Conservation (phyloP, 2,888 invertebrate genomes). For the Microchrysa polita region DNA sequence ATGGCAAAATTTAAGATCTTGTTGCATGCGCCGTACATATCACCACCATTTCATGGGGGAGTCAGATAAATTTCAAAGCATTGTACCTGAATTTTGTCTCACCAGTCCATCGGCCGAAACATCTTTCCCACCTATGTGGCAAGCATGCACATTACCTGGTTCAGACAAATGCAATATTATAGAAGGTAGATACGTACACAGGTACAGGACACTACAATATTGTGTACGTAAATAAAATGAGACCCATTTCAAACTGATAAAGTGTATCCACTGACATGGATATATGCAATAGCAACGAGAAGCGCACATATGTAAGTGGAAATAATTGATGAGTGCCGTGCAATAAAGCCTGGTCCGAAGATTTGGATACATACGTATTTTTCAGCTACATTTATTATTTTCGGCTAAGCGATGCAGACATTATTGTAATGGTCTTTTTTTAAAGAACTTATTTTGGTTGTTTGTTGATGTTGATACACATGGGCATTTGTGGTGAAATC, state of each 20-base stretch:
- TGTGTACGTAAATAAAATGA: too few species aligned
- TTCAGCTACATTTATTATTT: too few species aligned
- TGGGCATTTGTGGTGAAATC: too few species aligned
- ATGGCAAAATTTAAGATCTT: too few species aligned
- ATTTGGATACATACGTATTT: background rate
- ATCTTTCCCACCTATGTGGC: background rate
- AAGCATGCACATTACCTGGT: background rate
- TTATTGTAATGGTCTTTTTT: constrained; percentile 12
- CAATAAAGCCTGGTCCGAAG: constrained; percentile 1
- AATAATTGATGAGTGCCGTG: constrained; percentile 26
- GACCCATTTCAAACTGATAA: too few species aligned
- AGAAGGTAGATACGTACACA: constrained; percentile 6
- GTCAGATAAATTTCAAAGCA: background rate
- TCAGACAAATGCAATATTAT: background rate
- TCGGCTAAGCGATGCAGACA: background rate
- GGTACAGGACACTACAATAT: too few species aligned
- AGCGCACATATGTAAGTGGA: background rate
- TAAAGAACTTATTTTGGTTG: background rate
- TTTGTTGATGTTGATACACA: too few species aligned
- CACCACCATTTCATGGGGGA: background rate
- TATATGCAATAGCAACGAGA: background rate
- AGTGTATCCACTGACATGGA: too few species aligned
- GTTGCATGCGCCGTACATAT: background rate
- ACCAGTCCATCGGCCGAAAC: background rate
- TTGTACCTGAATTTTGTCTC: background rate